A percentile compares a stretch with the other conserved stretches of the same genome.
These are phyloP conservation scores for Paramisgurnus dabryanus DNA, from an alignment of 2,113 vertebrate species.

Conservation along the genomic window DNA sequence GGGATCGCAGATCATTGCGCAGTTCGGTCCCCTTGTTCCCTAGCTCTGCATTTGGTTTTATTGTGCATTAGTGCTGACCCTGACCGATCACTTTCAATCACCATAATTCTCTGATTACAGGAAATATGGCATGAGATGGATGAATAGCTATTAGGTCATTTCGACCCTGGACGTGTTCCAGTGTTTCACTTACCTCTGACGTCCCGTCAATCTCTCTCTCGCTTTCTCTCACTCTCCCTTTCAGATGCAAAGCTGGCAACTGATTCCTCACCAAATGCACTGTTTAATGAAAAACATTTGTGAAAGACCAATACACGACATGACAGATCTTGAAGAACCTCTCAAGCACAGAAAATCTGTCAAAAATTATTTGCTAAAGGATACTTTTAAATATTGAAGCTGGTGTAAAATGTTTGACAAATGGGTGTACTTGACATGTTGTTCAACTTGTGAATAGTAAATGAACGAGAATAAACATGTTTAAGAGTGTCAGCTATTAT, in stretches of 20 bases:
- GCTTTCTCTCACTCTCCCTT: not conserved
- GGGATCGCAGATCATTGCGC: not conserved
- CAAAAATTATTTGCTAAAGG: not conserved
- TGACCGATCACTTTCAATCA: constrained; percentile 32
- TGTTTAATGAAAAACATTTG: not conserved
- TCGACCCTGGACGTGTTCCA: constrained; percentile 27
- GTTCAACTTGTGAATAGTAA: too few species aligned
- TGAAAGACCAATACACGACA: not conserved
- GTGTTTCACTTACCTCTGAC: constrained; percentile 36
- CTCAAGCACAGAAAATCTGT: not conserved
- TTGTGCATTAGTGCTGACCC: constrained; percentile 15
- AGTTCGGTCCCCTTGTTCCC: constrained; percentile 18
- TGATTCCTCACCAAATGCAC: not conserved
- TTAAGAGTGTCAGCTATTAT: too few species aligned
- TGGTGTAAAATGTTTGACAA: too few species aligned
- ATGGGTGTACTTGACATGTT: too few species aligned
- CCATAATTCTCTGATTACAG: constrained; percentile 29
- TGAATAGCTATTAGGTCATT: constrained; percentile 23
- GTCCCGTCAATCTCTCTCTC: constrained; percentile 1
- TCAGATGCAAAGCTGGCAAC: constrained; percentile 14
- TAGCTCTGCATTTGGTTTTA: constrained; percentile 26
- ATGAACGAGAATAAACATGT: too few species aligned
- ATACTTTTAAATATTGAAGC: too few species aligned
- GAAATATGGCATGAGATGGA: constrained; percentile 23
- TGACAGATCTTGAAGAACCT: too few species aligned